Base-by-base conservation (phyloP, 2,888 invertebrate genomes). In the Apomyelois bistriatella region DNA sequence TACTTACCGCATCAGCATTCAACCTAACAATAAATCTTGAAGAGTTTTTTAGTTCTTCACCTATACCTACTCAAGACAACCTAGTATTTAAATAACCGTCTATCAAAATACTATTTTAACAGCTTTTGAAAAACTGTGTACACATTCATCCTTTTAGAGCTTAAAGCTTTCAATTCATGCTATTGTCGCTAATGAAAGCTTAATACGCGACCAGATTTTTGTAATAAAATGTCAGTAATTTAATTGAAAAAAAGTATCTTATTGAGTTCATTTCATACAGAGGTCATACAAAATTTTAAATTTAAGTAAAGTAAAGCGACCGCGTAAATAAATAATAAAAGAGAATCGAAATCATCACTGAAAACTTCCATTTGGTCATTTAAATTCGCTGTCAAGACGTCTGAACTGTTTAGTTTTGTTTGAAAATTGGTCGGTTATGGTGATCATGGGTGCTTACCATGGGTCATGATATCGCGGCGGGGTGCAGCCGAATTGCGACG, bases 271-370 rank as follows among this genome's bases (percentile, higher is more conserved):
- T n/a, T n/a, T 22, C 22, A 3, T 3, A 22, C 5, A 3, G 5
- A 22, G 3, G 2, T 22, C 2, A 22, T 13, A 38, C 13, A 35
- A 35, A 2, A 37, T 40, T 40, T 40, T 9, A 16, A 57, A 56
- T 58, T 68, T 64, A 70, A 68, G 70, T 58, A 46, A 68, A 70
- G 58, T 63, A 58, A 57, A 41, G 64, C 61, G 59, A 62, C 57
- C 64, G 71, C 74, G 79, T 83, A 82, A 84, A 83, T 84, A 83
- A 85, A 82, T 83, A 83, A 82, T 80, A 76, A 69, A 70, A 69
- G 69, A 65, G 68, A 54, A 58, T 54, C 58, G 64, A 59, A 76
- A 72, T 76, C 67, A 80, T 87, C 75, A 86, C 81, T 74, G 78
- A 84, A 83, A 83, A 76, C 65, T 75, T 58, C 57, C 52, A 58